A percentile compares a stretch with the other conserved stretches of the same genome.
Conservation (phyloP, 2,113 vertebrate genomes). For the Pedionomus torquatus region DNA sequence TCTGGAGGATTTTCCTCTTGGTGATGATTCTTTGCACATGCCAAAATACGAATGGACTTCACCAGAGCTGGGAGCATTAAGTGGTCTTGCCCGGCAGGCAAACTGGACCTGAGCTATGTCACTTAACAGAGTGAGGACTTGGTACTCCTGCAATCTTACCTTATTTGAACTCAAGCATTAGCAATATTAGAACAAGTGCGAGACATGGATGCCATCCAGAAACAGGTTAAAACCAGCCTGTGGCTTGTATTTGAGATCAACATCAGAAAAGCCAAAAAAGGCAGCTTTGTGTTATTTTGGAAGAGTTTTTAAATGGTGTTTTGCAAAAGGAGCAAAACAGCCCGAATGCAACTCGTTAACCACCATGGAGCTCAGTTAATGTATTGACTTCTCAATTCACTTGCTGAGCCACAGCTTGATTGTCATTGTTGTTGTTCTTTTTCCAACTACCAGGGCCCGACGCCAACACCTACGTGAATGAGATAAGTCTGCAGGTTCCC, state of each 20-base stretch:
- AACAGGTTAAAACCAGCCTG: background rate
- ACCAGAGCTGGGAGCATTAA: background rate
- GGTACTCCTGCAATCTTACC: background rate
- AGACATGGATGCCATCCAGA: background rate
- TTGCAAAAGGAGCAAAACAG: background rate
- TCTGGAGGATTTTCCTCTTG: background rate
- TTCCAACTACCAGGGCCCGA: conserved; percentile 77
- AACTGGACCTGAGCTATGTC: background rate
- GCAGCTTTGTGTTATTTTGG: background rate
- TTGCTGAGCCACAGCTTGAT: background rate
- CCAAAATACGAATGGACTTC: background rate
- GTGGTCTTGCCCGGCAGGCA: background rate
- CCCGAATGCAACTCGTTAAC: background rate
- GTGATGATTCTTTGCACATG: background rate
- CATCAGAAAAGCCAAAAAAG: background rate
- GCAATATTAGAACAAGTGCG: rapidly evolving
- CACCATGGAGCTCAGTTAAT: rapidly evolving
- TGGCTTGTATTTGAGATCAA: background rate
- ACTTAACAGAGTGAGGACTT: background rate
- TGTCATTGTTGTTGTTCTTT: background rate
- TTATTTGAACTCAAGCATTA: background rate
- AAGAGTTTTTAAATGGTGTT: background rate
- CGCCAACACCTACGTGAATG: conserved; percentile 71
- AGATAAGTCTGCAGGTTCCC: conserved; percentile 89
- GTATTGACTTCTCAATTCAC: rapidly evolving